Base-by-base conservation (phyloP, 2,113 vertebrate species). In the Meriones unguiculatus region DNA sequence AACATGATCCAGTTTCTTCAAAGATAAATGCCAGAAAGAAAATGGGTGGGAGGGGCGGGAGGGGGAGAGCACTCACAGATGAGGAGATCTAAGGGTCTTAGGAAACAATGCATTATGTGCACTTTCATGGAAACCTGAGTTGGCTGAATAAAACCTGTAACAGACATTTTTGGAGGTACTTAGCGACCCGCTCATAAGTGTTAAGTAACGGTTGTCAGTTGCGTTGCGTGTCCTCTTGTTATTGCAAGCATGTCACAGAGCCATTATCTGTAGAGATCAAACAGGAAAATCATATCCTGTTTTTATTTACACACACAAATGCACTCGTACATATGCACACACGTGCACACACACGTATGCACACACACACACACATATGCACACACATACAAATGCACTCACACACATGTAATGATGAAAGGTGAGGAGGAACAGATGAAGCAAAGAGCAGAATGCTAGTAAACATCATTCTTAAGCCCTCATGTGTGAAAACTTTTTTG, bases 1-100 rank as follows among this genome's bases (percentile, higher is more conserved):
- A 96, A 91, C 94, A 75, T 96, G 82, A 94, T 81, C 92, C 41
- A 82, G 50, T 95, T 96, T 96, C 87, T 97, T 92, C 7, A 62
- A 81, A 94, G 94, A 88, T 86, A 95, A 95, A 80, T 52, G 41
- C 12, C 67, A 65, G 80, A 18, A 28, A 89, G 78, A 92, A 75
- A 64, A 86, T 46, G 46, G 46, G 46, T 46, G 46, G 7, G 59
- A 91, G 50, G 82, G 88, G 41, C 64, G 75, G 59, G 2, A 57
- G 67, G 73, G 15, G 82, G 84, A 46, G 46, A 46, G 5, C 50
- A 80, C 2, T 76, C 65, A 78, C 0, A 38, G 64, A 86, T 75
- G 70, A 91, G 91, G 50, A 87, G 15, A 78, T n/a, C 57, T 95
- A 46, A 89, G 38, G 78, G 84, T 70, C 35, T 11, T 32, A 20